Evolutionary conservation across 2,797 vertebrate genomes (phyloP).

Genomic region (Neosilurus mollespiculum): DNA sequence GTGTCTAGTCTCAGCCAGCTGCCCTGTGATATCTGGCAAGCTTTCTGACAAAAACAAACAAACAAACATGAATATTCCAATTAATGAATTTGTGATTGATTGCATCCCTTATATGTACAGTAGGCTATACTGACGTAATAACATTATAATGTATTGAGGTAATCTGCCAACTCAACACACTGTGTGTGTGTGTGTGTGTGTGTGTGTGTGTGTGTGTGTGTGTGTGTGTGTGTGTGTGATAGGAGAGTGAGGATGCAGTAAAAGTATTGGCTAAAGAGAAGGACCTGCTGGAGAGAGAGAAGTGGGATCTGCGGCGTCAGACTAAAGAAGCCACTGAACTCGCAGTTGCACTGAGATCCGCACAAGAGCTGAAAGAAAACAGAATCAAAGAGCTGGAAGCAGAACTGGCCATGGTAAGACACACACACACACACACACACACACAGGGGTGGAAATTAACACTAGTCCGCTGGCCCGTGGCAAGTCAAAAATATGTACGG

Average conservation of each 20-base stretch:
- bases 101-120: neutral
- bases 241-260: slow-evolving; percentile 98
- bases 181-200: slow-evolving; percentile 39
- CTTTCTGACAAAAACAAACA: neutral
- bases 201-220: neutral
- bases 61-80: neutral
- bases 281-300: slow-evolving; percentile 92
- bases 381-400: slow-evolving; percentile 98
- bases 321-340: slow-evolving; percentile 97
- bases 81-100: neutral
- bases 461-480: too few species aligned
- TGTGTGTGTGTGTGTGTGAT: slow-evolving; percentile 48
- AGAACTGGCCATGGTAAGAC: slow-evolving; percentile 93
- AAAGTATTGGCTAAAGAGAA: slow-evolving; percentile 95
- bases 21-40: neutral
- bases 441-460: too few species aligned
- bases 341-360: slow-evolving; percentile 84
- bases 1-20: neutral
- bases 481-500: too few species aligned
- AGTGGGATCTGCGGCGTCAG: slow-evolving; percentile 95
- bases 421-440: slow-evolving; percentile 31
- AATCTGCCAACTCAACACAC: neutral
- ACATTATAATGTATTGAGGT: neutral
- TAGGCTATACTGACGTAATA: neutral
- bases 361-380: slow-evolving; percentile 97